phyloP scores from a whole-genome alignment of 2,888 invertebrate genomes.

The Noctua janthina region DNA sequence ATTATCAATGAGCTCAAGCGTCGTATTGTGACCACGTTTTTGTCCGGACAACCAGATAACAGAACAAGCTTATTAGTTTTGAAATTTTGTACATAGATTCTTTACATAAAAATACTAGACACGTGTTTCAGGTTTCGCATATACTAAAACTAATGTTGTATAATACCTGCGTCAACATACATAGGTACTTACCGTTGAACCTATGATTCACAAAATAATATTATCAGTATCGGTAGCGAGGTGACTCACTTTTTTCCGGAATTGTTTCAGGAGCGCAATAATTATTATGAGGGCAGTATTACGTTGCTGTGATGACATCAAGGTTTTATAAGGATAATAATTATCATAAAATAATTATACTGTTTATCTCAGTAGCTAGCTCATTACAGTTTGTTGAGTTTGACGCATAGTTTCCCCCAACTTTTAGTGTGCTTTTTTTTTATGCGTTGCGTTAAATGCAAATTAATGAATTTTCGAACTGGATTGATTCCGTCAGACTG shows the following conservation, averaged over 20 bases:
- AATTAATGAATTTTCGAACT: not conserved
- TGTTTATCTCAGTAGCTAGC: not conserved
- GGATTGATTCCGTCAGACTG: too few relatives aligned
- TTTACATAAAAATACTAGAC: too few relatives aligned
- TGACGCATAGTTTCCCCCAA: not conserved
- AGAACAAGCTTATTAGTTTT: too few relatives aligned
- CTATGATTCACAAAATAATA: slow-evolving; percentile 6
- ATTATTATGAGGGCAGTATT: not conserved
- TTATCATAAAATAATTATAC: not conserved
- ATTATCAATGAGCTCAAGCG: too few relatives aligned
- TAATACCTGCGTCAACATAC: not conserved
- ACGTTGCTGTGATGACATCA: not conserved
- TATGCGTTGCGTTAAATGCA: not conserved
- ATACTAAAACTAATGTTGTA: too few relatives aligned
- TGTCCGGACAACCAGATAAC: too few relatives aligned
- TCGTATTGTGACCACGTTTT: too few relatives aligned
- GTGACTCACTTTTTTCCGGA: slow-evolving; percentile 28
- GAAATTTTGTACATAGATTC: too few relatives aligned
- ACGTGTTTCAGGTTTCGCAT: too few relatives aligned
- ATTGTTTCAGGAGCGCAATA: slow-evolving; percentile 1
- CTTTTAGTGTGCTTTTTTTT: not conserved
- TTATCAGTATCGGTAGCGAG: not conserved
- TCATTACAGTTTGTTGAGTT: not conserved
- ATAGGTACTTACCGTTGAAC: not conserved
- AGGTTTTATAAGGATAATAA: not conserved